These are phyloP conservation scores for Dolichomitus sp. DNA, from an alignment of 2,888 invertebrate genomes.

Conservation along the genomic window DNA sequence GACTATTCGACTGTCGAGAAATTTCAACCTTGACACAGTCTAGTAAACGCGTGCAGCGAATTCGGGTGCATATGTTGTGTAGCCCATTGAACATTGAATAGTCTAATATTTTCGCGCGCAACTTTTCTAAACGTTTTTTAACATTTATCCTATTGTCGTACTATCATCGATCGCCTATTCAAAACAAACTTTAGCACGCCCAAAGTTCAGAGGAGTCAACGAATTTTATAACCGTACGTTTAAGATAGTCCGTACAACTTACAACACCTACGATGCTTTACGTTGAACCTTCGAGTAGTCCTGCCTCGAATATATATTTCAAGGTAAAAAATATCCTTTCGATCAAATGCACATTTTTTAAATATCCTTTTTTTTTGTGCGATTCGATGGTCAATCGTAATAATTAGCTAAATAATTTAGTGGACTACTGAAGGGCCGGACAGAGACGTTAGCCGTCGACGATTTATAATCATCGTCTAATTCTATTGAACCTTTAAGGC, in stretches of 20 bases:
- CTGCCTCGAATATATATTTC: conserved; percentile 2
- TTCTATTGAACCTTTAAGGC: conserved; percentile 18
- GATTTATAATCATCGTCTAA: conserved; percentile 14
- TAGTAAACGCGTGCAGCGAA: neutral
- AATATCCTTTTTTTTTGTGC: neutral
- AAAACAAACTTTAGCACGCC: conserved; percentile 5
- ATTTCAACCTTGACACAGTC: neutral
- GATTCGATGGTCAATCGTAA: neutral
- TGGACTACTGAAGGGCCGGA: neutral
- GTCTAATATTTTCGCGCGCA: conserved; percentile 6
- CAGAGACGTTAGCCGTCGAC: conserved; percentile 3
- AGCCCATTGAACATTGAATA: conserved; percentile 27
- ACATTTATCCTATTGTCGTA: conserved; percentile 28
- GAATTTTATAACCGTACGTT: conserved; percentile 27
- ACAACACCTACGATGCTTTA: conserved; percentile 3
- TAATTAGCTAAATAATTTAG: conserved; percentile 6
- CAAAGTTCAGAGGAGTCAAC: conserved; percentile 26
- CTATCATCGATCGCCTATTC: conserved; percentile 27
- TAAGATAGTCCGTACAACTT: conserved; percentile 26
- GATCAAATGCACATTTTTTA: neutral
- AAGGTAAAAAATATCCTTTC: neutral
- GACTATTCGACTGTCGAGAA: conserved; percentile 25
- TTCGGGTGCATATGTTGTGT: conserved; percentile 16
- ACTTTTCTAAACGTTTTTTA: conserved; percentile 2
- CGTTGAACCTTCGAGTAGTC: conserved; percentile 5